Evolutionary conservation across 1,140 invertebrate species (phyloP).

Genomic region (Cherax quadricarinatus): DNA sequence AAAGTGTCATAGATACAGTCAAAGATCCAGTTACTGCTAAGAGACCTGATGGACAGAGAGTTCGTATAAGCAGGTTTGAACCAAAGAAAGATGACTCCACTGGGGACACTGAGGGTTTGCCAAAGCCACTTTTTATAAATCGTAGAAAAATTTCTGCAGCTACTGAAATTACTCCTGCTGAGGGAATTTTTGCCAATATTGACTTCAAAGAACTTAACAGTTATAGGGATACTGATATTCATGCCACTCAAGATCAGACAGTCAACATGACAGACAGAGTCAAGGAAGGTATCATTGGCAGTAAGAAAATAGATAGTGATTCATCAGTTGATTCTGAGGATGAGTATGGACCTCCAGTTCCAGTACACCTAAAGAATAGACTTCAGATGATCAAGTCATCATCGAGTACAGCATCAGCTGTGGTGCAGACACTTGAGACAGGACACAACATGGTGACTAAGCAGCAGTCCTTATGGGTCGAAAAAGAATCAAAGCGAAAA

Average conservation of each 20-base stretch:
- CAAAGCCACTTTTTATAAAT: slow-evolving; percentile 81
- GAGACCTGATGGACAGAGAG: slow-evolving; percentile 73
- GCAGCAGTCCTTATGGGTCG: slow-evolving; percentile 25
- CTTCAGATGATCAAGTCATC: slow-evolving; percentile 36
- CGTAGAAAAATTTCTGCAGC: slow-evolving; percentile 75
- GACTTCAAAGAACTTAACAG: slow-evolving; percentile 81
- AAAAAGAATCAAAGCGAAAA: slow-evolving; percentile 16
- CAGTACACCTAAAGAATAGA: slow-evolving; percentile 53
- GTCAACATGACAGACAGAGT: background rate
- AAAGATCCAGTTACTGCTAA: background rate
- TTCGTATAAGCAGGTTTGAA: slow-evolving; percentile 75
- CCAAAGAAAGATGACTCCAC: slow-evolving; percentile 75
- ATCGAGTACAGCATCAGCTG: background rate
- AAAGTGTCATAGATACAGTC: background rate
- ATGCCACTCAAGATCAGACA: background rate
- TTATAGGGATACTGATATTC: slow-evolving; percentile 32
- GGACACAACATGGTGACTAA: background rate
- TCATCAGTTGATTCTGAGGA: slow-evolving; percentile 54
- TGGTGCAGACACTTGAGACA: background rate
- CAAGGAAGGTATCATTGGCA: background rate
- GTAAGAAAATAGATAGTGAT: slow-evolving; percentile 9
- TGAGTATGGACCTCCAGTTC: slow-evolving; percentile 54
- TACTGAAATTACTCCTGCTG: slow-evolving; percentile 77
- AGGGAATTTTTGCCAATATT: slow-evolving; percentile 86
- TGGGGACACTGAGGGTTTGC: slow-evolving; percentile 75